Percentiles rank a stretch among this genome's conserved stretches.
phyloP scores from a whole-genome alignment of 2,888 invertebrate species.

The Ornithoptera priamus region DNA sequence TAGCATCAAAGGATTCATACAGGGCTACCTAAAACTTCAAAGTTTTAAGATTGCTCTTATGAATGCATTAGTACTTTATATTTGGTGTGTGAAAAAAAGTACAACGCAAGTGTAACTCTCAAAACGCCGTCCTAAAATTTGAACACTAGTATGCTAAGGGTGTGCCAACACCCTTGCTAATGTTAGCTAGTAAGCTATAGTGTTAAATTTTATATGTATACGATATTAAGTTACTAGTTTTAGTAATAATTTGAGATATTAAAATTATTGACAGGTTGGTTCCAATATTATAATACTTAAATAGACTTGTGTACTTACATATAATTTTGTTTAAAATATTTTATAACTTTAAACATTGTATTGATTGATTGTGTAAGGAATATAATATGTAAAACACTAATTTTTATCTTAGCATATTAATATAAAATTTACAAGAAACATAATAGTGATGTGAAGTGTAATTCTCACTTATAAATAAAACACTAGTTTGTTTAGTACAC shows the following conservation, averaged over 20 bases:
- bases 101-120: constrained; percentile 16
- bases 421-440: too few species aligned
- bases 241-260: background rate
- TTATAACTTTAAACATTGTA: too few species aligned
- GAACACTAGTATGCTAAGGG: constrained; percentile 1
- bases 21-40: constrained; percentile 18
- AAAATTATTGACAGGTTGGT: too few species aligned
- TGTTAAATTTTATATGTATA: background rate
- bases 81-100: constrained; percentile 19
- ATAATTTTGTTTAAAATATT: too few species aligned
- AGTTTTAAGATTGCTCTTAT: constrained; percentile 21
- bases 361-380: too few species aligned
- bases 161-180: background rate
- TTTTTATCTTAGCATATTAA: too few species aligned
- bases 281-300: too few species aligned
- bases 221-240: background rate
- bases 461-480: too few species aligned
- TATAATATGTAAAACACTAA: too few species aligned
- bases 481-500: too few species aligned
- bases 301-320: too few species aligned
- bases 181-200: background rate
- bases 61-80: constrained; percentile 27
- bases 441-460: too few species aligned
- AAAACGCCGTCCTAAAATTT: constrained; percentile 23
- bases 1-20: background rate